These are phyloP conservation scores for Holcopasites calliopsidis DNA, from an alignment of 1,140 invertebrate species.

Conservation along the genomic window DNA sequence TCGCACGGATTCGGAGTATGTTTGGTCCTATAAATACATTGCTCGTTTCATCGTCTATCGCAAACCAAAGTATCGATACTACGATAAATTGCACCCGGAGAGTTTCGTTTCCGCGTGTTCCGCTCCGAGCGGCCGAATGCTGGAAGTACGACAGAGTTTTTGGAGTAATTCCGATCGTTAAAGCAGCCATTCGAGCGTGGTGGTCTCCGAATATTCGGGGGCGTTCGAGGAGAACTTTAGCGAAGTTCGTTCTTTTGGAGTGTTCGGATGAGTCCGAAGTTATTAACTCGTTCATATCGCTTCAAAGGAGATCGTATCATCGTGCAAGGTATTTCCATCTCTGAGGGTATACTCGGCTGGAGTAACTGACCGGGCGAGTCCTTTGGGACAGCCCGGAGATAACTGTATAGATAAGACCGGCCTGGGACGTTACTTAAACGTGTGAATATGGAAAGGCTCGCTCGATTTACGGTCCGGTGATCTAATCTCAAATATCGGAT, in stretches of 20 bases:
- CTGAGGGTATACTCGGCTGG: background rate
- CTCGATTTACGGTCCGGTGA: background rate
- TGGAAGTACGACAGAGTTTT: background rate
- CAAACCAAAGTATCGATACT: background rate
- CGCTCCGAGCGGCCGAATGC: no score
- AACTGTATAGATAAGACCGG: background rate
- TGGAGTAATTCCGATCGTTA: background rate
- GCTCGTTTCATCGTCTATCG: background rate
- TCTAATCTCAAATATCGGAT: background rate
- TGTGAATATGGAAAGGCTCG: background rate
- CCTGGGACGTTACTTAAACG: background rate
- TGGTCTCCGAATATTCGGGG: no score
- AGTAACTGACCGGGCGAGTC: background rate
- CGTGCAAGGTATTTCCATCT: slow-evolving; percentile 22
- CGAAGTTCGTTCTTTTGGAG: background rate
- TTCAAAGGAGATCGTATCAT: slow-evolving; percentile 2
- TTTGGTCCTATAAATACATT: background rate
- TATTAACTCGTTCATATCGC: background rate
- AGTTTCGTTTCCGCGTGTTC: background rate
- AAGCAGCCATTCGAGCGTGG: background rate
- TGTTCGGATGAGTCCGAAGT: background rate
- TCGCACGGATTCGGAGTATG: background rate
- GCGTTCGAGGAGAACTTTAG: background rate
- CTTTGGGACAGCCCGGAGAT: background rate
- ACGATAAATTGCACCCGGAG: background rate